Evolutionary conservation across 2,797 vertebrate genomes (phyloP), one percentile per base, ranked within the genome.

Genomic region (Acanthornis magna): DNA sequence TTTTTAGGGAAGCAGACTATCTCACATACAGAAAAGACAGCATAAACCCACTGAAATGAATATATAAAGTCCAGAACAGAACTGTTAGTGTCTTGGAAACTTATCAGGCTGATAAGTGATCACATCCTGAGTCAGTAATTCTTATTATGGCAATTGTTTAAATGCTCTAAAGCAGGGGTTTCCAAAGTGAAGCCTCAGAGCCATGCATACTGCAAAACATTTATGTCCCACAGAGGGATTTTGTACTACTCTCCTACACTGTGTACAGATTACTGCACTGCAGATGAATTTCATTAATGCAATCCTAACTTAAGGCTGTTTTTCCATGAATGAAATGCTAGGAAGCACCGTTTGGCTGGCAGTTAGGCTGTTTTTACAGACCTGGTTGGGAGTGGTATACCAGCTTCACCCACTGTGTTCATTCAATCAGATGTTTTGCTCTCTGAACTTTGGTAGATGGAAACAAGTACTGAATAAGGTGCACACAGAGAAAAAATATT

Each of bases 231-330:
- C n/a, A 26, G 70, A 90, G 66, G 58, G 26, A 63, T 90, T 73
- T 76, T 91, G 50, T 76, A 84, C 62, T 90, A 48, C 60, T 90
- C 71, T 67, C 23, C 48, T 78, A 73, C 36, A 51, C 51, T 48
- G 74, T 86, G 48, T 62, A n/a, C 55, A 9, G 88, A 86, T 32
- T 79, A 72, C 94, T 88, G 85, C 88, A 90, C 70, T 96, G 94
- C 80, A 91, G 90, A 73, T 94, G 73, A 81, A 95, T 96, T 89
- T 93, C 47, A 58, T 92, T 85, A 72, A 72, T 43, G 51, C 58
- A 68, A 63, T 85, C 26, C 63, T 20, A 78, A 75, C 50, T 80
- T 60, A 47, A 48, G 68, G 58, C 9, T 55, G 7, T 34, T 95
- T 93, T 81, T 76, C 55, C 60, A 30, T 86, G 40, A 94, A 86